Evolutionary conservation across 1,140 invertebrate genomes (phyloP), one percentile per base, ranked within the genome.

Genomic region (Cydia strobilella): DNA sequence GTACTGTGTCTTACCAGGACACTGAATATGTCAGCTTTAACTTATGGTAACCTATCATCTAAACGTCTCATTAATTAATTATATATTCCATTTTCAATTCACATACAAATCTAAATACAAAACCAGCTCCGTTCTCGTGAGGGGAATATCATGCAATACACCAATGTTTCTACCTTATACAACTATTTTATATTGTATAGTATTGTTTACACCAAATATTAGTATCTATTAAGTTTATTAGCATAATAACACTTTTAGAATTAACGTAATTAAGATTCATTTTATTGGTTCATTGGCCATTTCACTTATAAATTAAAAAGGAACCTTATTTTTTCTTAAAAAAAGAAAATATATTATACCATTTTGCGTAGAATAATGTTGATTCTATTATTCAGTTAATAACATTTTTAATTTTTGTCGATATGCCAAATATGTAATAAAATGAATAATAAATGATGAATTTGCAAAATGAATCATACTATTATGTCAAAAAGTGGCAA

Each of bases 191-290:
- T 75, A 72, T 72, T 76, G 39, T 72, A 72, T 83, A 85, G 82
- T 87, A 84, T 87, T 84, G 74, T 77, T 77, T 72, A 79, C 80
- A 79, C 85, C 84, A 87, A 87, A 86, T 86, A 84, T 83, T 82
- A 83, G 79, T 80, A 80, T 83, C 75, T 77, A 76, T 77, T 77
- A 72, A 51, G 45, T 72, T 72, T 72, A 72, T 76, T 77, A 76
- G 45, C 73, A 66, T 63, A 62, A 48, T 72, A 45, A 42, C 65
- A 73, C 54, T 74, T 74, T 39, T 81, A 77, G 31, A 39, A 35
- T 39, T 35, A 69, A 66, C 6, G 23, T 54, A 66, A 69, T 39
- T 69, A 69, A 12, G 35, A 69, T 23, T 69, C 65, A 23, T 69
- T 69, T 39, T 42, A 42, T 69, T 69, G 65, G 65, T 69, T 39